Conservation (phyloP, 2,113 vertebrate genomes). For the Puffinus mauretanicus region DNA sequence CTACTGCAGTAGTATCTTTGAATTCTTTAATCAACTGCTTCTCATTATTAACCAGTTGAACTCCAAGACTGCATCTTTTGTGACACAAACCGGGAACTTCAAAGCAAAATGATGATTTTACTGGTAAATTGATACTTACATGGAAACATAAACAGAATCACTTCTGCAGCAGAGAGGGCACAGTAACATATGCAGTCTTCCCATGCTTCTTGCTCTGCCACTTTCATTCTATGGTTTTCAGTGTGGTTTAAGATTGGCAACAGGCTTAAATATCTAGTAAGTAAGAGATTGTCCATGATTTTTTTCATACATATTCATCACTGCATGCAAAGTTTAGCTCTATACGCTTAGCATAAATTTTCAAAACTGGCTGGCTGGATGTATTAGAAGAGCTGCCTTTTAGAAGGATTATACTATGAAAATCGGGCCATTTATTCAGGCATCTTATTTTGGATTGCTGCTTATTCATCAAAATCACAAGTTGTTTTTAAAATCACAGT, state of each 20-base stretch:
- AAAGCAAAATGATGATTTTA: not conserved
- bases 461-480: not conserved
- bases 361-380: not conserved
- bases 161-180: not conserved
- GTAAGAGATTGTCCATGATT: not conserved
- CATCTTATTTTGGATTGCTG: not conserved
- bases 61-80: not conserved
- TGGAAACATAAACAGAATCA: not conserved
- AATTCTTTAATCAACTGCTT: not conserved
- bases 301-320: not conserved
- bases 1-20: not conserved
- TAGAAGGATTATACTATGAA: not conserved
- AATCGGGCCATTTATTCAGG: not conserved
- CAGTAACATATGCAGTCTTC: not conserved
- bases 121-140: not conserved
- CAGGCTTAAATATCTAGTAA: not conserved
- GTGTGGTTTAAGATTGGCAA: not conserved
- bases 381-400: not conserved
- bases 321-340: not conserved
- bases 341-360: not conserved
- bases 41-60: not conserved
- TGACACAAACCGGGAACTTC: not conserved
- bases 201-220: not conserved
- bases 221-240: not conserved
- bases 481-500: not conserved